Evolutionary conservation across 2,797 vertebrate species (phyloP).

Genomic region (Hypotaenidia philippensis): DNA sequence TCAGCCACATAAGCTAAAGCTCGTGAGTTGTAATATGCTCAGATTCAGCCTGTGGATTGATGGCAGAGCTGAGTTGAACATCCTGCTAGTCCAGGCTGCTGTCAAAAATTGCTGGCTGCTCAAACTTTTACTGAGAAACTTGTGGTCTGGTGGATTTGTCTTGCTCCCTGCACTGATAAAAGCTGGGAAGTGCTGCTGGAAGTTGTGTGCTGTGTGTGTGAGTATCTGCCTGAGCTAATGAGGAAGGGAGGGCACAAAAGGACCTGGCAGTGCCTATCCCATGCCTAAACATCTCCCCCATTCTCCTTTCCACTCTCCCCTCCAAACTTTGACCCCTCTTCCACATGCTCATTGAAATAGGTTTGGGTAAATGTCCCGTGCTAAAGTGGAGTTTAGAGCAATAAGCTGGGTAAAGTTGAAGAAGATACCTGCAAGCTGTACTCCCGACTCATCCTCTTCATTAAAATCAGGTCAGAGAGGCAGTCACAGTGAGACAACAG

Average conservation of each 20-base stretch:
- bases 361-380: not conserved
- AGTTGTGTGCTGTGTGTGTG: not conserved
- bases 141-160: not conserved
- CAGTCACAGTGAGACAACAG: not conserved
- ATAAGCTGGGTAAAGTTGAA: not conserved
- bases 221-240: not conserved
- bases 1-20: not conserved
- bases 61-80: not conserved
- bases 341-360: rapidly evolving
- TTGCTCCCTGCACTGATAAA: not conserved
- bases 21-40: not conserved
- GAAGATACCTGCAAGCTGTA: not conserved
- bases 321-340: not conserved
- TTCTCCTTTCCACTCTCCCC: not conserved
- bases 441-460: not conserved
- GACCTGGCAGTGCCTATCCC: not conserved
- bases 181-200: not conserved
- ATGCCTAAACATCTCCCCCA: rapidly evolving
- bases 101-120: not conserved
- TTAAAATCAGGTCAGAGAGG: not conserved
- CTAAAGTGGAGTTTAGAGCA: not conserved
- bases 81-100: not conserved
- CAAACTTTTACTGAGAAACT: not conserved
- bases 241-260: not conserved
- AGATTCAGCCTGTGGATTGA: not conserved